Percentiles rank a stretch among this genome's conserved stretches.
Evolutionary conservation across 2,888 invertebrate species (phyloP).

Genomic region (Monoplex corrugatus): DNA sequence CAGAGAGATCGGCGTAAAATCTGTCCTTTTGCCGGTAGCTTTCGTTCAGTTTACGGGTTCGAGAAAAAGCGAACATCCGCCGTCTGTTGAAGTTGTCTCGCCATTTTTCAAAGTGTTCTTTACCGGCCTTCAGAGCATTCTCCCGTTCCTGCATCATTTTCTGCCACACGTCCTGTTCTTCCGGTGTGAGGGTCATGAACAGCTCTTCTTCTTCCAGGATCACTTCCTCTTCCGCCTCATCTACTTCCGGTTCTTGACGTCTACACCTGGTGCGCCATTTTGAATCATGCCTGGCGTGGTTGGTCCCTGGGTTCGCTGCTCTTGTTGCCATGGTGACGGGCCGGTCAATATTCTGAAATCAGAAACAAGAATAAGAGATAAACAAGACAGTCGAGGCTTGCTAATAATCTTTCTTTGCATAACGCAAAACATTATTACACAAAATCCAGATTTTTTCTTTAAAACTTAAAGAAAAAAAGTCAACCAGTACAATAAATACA

Average conservation of each 20-base stretch:
- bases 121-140: background rate
- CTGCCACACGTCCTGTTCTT: constrained; percentile 43
- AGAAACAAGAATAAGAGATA: too few species aligned
- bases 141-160: constrained; percentile 37
- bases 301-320: background rate
- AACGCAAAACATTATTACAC: too few species aligned
- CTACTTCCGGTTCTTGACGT: background rate
- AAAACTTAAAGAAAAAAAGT: too few species aligned
- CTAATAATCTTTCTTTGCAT: too few species aligned
- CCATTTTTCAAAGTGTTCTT: constrained; percentile 41
- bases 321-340: background rate
- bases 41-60: constrained; percentile 39
- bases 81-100: constrained; percentile 40
- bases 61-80: constrained; percentile 48
- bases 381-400: too few species aligned
- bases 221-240: background rate
- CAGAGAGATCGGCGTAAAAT: constrained; percentile 20
- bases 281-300: background rate
- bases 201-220: constrained; percentile 43
- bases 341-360: background rate
- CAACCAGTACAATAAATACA: too few species aligned
- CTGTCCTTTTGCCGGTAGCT: background rate
- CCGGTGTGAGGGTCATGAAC: constrained; percentile 41
- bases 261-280: background rate
- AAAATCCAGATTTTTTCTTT: too few species aligned